These are phyloP conservation scores for Melitaea athalia DNA, from an alignment of 2,888 invertebrate genomes.

Conservation along the genomic window DNA sequence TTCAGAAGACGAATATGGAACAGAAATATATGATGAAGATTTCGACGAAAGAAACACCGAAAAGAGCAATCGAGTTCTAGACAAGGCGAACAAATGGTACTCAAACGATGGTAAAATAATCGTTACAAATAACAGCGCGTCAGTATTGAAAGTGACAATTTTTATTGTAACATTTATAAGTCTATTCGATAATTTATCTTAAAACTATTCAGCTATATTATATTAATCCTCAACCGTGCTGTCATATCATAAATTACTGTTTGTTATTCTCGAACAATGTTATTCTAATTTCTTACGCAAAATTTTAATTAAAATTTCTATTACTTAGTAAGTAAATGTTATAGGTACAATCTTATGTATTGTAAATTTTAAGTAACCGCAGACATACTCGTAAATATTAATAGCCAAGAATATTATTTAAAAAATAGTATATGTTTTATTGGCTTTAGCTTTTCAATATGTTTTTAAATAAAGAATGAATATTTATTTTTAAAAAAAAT, in stretches of 20 bases:
- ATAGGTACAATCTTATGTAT: too few relatives aligned
- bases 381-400: not conserved
- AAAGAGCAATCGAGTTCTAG: conserved; percentile 74
- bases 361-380: not conserved
- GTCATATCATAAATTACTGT: not conserved
- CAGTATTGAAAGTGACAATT: conserved; percentile 45
- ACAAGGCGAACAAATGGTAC: conserved; percentile 79
- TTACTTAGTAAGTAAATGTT: too few relatives aligned
- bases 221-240: conserved; percentile 4
- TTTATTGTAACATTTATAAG: conserved; percentile 50
- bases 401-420: not conserved
- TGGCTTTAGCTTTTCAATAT: not conserved
- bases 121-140: conserved; percentile 52
- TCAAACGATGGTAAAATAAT: conserved; percentile 70
- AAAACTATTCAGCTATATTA: conserved; percentile 18
- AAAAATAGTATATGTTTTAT: not conserved
- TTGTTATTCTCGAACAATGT: not conserved
- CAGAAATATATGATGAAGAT: conserved; percentile 69
- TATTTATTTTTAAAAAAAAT: conserved; percentile 5
- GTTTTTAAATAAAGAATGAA: not conserved
- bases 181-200: conserved; percentile 40
- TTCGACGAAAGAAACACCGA: conserved; percentile 58
- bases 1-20: conserved; percentile 72
- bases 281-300: not conserved
- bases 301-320: not conserved